These are phyloP conservation scores for Charanyca ferruginea DNA, from an alignment of 2,888 invertebrate genomes.

Conservation along the genomic window DNA sequence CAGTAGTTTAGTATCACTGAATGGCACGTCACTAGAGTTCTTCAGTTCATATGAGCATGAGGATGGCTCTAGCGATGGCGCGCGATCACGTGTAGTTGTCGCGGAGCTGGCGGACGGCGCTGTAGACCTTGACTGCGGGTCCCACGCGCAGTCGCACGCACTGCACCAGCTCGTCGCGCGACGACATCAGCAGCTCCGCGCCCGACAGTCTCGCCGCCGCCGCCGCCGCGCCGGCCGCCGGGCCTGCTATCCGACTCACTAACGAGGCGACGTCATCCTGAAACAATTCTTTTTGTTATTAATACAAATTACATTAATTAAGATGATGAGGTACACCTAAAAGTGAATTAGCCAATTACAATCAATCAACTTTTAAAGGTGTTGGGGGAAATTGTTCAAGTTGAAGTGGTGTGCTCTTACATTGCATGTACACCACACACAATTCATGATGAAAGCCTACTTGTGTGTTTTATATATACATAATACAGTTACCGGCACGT, in stretches of 20 bases:
- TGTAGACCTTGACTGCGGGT: slow-evolving; percentile 94
- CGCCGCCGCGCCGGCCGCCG: slow-evolving; percentile 77
- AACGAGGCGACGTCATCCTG: slow-evolving; percentile 82
- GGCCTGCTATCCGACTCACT: slow-evolving; percentile 77
- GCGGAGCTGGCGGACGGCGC: slow-evolving; percentile 79
- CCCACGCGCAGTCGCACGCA: slow-evolving; percentile 95
- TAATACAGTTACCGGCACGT: too few relatives aligned
- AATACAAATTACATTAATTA: too few relatives aligned
- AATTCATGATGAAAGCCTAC: too few relatives aligned
- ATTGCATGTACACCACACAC: too few relatives aligned
- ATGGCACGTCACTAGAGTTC: slow-evolving; percentile 44
- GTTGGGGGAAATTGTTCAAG: too few relatives aligned
- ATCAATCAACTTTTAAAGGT: too few relatives aligned
- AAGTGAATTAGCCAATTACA: too few relatives aligned
- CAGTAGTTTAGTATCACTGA: background rate
- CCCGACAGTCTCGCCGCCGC: slow-evolving; percentile 93
- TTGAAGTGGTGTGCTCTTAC: too few relatives aligned
- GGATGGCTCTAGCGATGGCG: slow-evolving; percentile 56
- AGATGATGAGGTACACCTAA: too few relatives aligned
- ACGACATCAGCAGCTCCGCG: slow-evolving; percentile 95
- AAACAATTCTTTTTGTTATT: too few relatives aligned
- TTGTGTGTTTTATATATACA: too few relatives aligned
- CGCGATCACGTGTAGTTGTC: slow-evolving; percentile 72
- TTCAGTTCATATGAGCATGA: slow-evolving; percentile 53
- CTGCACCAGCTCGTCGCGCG: slow-evolving; percentile 95